Percentiles rank a stretch among this genome's conserved stretches.
These are phyloP conservation scores for Paguma larvata DNA, from an alignment of 2,797 vertebrate species.

Conservation along the genomic window DNA sequence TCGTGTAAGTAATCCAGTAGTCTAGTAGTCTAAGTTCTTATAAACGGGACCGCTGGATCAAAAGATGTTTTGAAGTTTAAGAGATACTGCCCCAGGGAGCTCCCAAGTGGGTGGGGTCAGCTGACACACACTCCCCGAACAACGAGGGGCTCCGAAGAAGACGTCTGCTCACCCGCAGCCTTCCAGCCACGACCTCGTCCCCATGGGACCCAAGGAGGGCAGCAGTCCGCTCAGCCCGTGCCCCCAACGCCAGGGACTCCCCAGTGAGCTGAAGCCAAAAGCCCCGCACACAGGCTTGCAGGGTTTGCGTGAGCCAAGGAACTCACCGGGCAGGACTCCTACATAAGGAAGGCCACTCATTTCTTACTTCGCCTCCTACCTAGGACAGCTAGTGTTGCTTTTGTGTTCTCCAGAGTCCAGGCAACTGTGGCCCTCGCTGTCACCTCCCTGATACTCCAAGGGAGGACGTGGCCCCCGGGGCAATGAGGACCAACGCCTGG, in stretches of 20 bases:
- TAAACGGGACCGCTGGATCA: not conserved
- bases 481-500: too few species aligned
- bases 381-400: not conserved
- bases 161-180: not conserved
- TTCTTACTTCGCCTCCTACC: not conserved
- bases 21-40: not conserved
- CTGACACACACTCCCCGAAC: too few species aligned
- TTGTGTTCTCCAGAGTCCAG: not conserved
- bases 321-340: accelerated
- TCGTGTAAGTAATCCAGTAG: not conserved
- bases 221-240: not conserved
- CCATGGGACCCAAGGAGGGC: accelerated
- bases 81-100: not conserved
- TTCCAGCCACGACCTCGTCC: not conserved
- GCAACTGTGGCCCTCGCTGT: accelerated
- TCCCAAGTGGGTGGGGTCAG: accelerated
- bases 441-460: not conserved
- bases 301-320: not conserved
- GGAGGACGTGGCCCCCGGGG: not conserved
- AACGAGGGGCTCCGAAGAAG: not conserved
- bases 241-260: accelerated
- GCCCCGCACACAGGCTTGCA: accelerated
- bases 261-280: not conserved
- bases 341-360: not conserved
- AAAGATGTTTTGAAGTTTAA: not conserved